Conservation (phyloP, 2,888 invertebrate genomes). For the Lasioglossum pauxillum region DNA sequence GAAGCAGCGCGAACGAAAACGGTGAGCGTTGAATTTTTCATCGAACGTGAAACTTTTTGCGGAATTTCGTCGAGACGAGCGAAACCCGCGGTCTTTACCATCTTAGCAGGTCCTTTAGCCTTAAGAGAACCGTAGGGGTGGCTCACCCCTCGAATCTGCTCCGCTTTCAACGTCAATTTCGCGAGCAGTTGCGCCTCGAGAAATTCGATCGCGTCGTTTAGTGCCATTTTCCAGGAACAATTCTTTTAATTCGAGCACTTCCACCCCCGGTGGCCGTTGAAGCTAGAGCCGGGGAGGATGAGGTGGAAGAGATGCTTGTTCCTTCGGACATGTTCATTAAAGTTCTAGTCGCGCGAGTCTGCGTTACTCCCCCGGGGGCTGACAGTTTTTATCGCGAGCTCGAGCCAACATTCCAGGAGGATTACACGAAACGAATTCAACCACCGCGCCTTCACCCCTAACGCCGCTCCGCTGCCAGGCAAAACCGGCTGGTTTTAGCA, state of each 20-base stretch:
- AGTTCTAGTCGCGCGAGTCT: conserved; percentile 10
- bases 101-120: conserved; percentile 1
- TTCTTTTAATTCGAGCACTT: conserved; percentile 12
- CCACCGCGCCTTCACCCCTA: neutral
- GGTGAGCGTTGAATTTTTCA: conserved; percentile 37
- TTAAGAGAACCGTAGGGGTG: neutral
- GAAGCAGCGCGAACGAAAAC: conserved; percentile 2
- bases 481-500: conserved; percentile 22
- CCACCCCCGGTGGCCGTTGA: neutral
- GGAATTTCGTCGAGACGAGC: neutral
- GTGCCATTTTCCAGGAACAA: neutral
- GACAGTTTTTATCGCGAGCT: conserved; percentile 24
- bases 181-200: neutral
- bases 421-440: conserved; percentile 21
- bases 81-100: neutral
- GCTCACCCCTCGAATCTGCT: neutral
- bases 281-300: neutral
- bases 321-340: conserved; percentile 14
- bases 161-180: neutral
- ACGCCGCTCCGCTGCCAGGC: too few relatives aligned
- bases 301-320: neutral
- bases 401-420: conserved; percentile 16
- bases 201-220: conserved; percentile 3
- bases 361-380: neutral
- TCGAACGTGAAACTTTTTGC: neutral